Conservation (phyloP, 2,888 invertebrate species). For the Drosophila phalerata region DNA sequence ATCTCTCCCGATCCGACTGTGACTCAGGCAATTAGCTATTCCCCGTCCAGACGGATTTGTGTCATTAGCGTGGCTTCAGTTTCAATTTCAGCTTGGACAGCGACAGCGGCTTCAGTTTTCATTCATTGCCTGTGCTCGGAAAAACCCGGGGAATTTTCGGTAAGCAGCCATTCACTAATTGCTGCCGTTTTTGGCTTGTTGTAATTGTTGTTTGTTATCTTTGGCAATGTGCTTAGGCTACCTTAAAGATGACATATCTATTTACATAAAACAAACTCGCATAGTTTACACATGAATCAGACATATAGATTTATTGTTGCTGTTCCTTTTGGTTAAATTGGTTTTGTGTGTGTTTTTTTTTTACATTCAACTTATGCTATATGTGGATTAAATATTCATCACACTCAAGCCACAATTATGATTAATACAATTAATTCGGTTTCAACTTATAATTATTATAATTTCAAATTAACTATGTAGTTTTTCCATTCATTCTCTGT, state of each 20-base stretch:
- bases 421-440: constrained; percentile 42
- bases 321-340: constrained; percentile 52
- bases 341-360: constrained; percentile 20
- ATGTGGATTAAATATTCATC: constrained; percentile 57
- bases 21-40: constrained; percentile 73
- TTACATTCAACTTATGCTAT: constrained; percentile 52
- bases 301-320: constrained; percentile 77
- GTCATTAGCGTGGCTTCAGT: constrained; percentile 60
- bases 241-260: constrained; percentile 17
- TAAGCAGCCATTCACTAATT: constrained; percentile 69
- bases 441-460: constrained; percentile 19
- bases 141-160: constrained; percentile 71
- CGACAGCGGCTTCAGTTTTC: constrained; percentile 43
- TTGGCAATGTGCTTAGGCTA: constrained; percentile 60
- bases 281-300: constrained; percentile 74
- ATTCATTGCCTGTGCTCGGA: constrained; percentile 67
- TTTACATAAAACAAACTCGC: constrained; percentile 21
- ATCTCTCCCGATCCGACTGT: constrained; percentile 25
- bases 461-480: constrained; percentile 51
- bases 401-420: constrained; percentile 48
- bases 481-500: constrained; percentile 16
- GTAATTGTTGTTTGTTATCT: constrained; percentile 70
- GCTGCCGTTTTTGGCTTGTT: constrained; percentile 56
- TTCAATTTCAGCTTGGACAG: no score
- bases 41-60: constrained; percentile 74